These are phyloP conservation scores for Sebastes fasciatus DNA, from an alignment of 2,113 vertebrate genomes.

Conservation along the genomic window DNA sequence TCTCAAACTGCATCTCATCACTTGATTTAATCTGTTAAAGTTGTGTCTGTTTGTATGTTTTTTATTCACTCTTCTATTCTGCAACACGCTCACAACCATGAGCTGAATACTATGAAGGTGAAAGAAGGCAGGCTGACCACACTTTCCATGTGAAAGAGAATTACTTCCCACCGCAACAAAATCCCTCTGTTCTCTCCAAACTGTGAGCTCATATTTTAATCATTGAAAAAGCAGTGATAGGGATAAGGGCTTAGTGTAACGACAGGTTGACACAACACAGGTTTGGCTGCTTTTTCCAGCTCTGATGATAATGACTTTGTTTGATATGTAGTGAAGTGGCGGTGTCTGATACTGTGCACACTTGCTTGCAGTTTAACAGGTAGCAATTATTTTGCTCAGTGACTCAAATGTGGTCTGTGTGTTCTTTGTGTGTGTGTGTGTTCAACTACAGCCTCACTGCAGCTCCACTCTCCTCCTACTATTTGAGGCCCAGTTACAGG, in stretches of 20 bases:
- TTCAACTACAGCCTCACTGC: conserved; percentile 57
- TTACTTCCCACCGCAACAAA: conserved; percentile 13
- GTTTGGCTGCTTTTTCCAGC: conserved; percentile 6
- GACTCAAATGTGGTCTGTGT: conserved; percentile 58
- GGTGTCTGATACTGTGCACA: conserved; percentile 28
- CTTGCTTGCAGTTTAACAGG: conserved; percentile 53
- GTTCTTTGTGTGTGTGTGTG: conserved; percentile 29
- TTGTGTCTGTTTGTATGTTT: background rate
- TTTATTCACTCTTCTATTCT: background rate
- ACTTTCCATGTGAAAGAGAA: conserved; percentile 19
- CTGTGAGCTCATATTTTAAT: conserved; percentile 58
- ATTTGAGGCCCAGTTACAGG: conserved; percentile 78
- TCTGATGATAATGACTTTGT: conserved; percentile 42
- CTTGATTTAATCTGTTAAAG: conserved; percentile 16
- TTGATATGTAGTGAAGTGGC: conserved; percentile 25
- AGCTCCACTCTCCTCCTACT: conserved; percentile 66
- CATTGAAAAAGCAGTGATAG: conserved; percentile 48
- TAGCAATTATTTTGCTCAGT: conserved; percentile 61
- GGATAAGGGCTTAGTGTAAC: conserved; percentile 37
- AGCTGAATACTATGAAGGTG: conserved; percentile 15
- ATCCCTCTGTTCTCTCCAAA: conserved; percentile 22
- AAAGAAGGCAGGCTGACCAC: background rate
- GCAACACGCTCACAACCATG: background rate
- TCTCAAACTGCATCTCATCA: background rate
- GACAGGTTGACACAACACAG: conserved; percentile 47